Evolutionary conservation across 2,797 vertebrate species (phyloP), one percentile per base, ranked within the genome.

Genomic region (Notamacropus eugenii): DNA sequence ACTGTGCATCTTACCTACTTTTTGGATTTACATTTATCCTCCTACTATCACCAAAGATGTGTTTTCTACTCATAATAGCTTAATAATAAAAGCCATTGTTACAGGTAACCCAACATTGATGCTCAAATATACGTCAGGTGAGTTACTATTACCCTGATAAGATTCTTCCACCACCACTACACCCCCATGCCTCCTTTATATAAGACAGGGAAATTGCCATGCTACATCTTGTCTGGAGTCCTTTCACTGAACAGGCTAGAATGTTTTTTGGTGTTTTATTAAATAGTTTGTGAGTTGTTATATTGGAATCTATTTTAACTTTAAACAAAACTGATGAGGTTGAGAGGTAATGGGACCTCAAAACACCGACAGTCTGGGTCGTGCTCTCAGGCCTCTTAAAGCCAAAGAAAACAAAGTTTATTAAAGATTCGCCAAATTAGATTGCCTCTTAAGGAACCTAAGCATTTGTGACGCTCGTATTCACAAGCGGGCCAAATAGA

Each of bases 301-400:
- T 40, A 93, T 31, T 40, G 56, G 54, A 95, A 93, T 67, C 31
- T 16, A 74, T 74, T 74, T 82, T 82, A 82, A 96, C 74, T 97
- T 92, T 3, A 59, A 94, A 94, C 12, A 90, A 31, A 50, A 50
- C 50, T 50, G 50, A 50, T 5, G 50, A 50, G 50, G 50, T 50
- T 50, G 50, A 50, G 50, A 5, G 50, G 50, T 3, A 5, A 50
- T 50, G 50, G 50, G 50, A 50, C 50, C 50, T 5, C 50, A 3
- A 50, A 50, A 50, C 3, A 50, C 50, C 50, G 50, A 50, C 50
- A 50, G 50, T 50, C 50, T 3, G 50, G 4, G 50, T 50, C 50
- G 50, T 50, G 50, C 50, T 50, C n/a, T n/a, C n/a, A n/a, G n/a
- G n/a, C n/a, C n/a, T n/a, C 50, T 50, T 50, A 50, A 50, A 50